Evolutionary conservation across 1,140 invertebrate species (phyloP).

Genomic region (Calosoma granatense): DNA sequence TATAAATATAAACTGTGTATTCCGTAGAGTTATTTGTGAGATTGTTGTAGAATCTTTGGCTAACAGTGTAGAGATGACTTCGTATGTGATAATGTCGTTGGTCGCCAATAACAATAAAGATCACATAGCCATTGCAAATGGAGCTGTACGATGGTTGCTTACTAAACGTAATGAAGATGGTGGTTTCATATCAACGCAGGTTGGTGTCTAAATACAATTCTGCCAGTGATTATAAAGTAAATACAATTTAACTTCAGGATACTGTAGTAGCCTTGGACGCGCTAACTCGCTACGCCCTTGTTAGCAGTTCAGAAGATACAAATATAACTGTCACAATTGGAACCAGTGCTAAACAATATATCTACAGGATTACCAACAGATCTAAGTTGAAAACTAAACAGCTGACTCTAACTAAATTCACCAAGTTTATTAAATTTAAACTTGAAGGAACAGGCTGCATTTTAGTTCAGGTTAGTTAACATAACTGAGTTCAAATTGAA

Average conservation of each 20-base stretch:
- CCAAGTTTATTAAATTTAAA: constrained; percentile 37
- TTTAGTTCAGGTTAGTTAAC: constrained; percentile 45
- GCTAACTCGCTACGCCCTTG: constrained; percentile 40
- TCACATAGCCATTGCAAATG: constrained; percentile 44
- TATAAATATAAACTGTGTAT: neutral
- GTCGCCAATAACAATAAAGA: constrained; percentile 42
- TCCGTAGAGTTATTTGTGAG: neutral
- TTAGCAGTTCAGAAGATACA: constrained; percentile 18
- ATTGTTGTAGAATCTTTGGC: neutral
- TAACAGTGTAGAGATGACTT: constrained; percentile 51
- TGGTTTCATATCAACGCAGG: constrained; percentile 52
- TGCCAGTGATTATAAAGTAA: neutral
- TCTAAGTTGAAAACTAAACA: constrained; percentile 22
- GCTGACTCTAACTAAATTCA: constrained; percentile 32
- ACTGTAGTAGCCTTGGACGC: constrained; percentile 52
- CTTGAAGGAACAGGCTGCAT: constrained; percentile 49
- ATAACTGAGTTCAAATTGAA: neutral
- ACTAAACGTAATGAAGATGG: constrained; percentile 55
- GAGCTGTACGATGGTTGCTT: constrained; percentile 52
- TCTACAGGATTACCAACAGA: constrained; percentile 17
- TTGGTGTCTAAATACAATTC: constrained; percentile 13
- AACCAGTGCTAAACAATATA: constrained; percentile 13
- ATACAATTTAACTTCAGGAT: constrained; percentile 34
- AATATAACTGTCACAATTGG: constrained; percentile 9
- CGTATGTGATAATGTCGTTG: constrained; percentile 53